Evolutionary conservation across 2,113 vertebrate genomes (phyloP).

Genomic region (Abramis brama): DNA sequence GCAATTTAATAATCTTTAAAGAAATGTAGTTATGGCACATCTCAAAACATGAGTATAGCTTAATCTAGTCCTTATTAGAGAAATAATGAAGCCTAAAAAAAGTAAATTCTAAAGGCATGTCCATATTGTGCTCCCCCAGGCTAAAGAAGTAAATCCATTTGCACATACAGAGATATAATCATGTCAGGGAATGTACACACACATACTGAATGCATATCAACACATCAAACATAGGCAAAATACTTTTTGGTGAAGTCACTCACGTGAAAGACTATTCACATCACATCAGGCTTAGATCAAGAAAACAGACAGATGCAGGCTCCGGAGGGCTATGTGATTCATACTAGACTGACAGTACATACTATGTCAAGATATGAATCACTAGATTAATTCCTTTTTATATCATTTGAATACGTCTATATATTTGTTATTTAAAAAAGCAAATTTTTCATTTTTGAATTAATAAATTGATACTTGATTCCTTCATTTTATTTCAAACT

Average conservation of each 20-base stretch:
- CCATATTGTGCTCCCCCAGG: not conserved
- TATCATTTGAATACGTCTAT: not conserved
- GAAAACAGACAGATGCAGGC: not conserved
- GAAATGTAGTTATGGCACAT: not conserved
- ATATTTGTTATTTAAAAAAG: not conserved
- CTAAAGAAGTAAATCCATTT: not conserved
- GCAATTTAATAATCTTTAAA: not conserved
- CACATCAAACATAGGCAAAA: not conserved
- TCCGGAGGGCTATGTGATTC: not conserved
- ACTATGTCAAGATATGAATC: not conserved
- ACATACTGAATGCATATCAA: not conserved
- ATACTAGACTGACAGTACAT: not conserved
- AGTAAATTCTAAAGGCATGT: not conserved
- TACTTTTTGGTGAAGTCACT: not conserved
- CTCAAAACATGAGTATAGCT: not conserved
- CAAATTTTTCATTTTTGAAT: not conserved
- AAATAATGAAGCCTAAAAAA: not conserved
- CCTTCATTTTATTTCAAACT: not conserved
- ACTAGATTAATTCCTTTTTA: not conserved
- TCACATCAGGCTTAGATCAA: constrained; percentile 7
- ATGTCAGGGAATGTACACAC: not conserved
- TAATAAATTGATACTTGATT: not conserved
- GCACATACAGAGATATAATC: not conserved
- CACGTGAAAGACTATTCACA: constrained; percentile 1
- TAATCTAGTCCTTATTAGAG: constrained; percentile 5